A percentile compares a stretch with the other conserved stretches of the same genome.
Conservation (phyloP, 1,140 invertebrate species). For the Trachelipus rathkii region DNA sequence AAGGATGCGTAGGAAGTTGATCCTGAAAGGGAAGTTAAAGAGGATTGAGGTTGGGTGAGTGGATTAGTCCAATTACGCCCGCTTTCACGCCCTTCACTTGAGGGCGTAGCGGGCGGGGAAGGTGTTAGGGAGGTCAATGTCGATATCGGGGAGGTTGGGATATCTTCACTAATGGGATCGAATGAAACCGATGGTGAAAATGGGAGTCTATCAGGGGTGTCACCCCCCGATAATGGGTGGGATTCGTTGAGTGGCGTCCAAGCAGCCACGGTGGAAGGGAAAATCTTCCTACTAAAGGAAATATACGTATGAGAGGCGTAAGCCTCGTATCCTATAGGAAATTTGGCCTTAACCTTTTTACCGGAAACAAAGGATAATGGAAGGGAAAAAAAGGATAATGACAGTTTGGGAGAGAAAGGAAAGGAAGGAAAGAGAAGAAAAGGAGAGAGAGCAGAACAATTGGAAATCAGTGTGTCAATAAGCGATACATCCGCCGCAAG, state of each 20-base stretch:
- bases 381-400: background rate
- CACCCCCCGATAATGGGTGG: background rate
- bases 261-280: conserved; percentile 3
- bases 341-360: background rate
- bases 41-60: background rate
- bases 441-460: background rate
- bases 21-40: background rate
- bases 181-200: background rate
- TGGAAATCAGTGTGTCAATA: background rate
- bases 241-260: background rate
- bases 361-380: background rate
- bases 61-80: background rate
- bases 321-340: background rate
- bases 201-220: background rate
- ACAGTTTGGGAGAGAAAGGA: background rate
- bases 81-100: background rate
- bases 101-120: background rate
- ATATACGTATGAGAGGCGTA: background rate
- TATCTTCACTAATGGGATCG: background rate
- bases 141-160: background rate
- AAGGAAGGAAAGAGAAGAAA: conserved; percentile 5
- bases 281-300: background rate
- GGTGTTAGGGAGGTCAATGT: background rate
- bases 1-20: background rate
- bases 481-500: background rate